Conservation (phyloP, 1,140 invertebrate genomes). For the Zaprionus gabonicus region DNA sequence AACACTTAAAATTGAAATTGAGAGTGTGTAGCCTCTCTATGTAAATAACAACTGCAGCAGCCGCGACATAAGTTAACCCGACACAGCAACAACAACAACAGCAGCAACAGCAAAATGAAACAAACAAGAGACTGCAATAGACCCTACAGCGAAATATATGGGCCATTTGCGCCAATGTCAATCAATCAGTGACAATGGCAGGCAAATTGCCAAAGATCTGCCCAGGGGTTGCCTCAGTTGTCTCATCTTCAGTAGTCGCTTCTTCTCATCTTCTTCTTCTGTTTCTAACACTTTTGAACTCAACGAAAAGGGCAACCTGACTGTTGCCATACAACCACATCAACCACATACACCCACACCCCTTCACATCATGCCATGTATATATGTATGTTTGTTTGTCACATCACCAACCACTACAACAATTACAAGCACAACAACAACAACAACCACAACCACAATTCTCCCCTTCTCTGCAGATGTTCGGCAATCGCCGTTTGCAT, state of each 20-base stretch:
- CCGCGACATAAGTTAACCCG: conserved; percentile 19
- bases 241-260: conserved; percentile 30
- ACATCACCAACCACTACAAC: conserved; percentile 27
- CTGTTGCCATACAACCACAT: conserved; percentile 11
- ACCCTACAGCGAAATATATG: conserved; percentile 52
- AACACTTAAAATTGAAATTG: neutral
- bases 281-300: conserved; percentile 51
- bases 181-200: conserved; percentile 75
- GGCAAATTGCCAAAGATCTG: conserved; percentile 69
- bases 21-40: conserved; percentile 7
- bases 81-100: conserved; percentile 35
- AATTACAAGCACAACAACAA: conserved; percentile 23
- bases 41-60: conserved; percentile 39
- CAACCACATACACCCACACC: conserved; percentile 10
- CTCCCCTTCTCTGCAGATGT: conserved; percentile 73
- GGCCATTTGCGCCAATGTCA: conserved; percentile 79
- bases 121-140: conserved; percentile 14
- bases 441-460: conserved; percentile 45
- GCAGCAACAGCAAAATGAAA: neutral
- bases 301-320: conserved; percentile 13
- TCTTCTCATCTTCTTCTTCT: conserved; percentile 5
- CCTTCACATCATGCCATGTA: neutral
- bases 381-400: conserved; percentile 17
- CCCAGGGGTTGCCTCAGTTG: conserved; percentile 62
- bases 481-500: conserved; percentile 75